Percentiles rank a stretch among this genome's conserved stretches.
phyloP scores from a whole-genome alignment of 2,888 invertebrate genomes.

The Gari tellinella region DNA sequence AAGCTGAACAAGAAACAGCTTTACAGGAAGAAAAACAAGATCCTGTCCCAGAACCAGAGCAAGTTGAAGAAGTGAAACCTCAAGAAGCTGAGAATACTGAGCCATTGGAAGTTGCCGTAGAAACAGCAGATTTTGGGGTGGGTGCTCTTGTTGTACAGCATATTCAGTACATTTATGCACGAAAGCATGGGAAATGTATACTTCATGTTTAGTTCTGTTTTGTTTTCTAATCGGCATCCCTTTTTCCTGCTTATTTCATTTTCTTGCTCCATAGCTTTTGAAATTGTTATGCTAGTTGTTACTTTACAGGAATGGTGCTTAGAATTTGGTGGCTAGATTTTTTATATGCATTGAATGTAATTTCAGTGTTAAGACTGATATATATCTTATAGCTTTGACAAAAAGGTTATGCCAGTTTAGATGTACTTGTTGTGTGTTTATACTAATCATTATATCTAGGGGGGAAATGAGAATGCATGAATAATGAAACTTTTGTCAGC shows the following conservation, averaged over 20 bases:
- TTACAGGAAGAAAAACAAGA: neutral
- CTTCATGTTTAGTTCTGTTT: slow-evolving; percentile 1
- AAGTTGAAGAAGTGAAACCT: slow-evolving; percentile 6
- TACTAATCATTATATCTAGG: too few species aligned
- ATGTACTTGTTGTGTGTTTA: too few species aligned
- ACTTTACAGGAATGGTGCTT: too few species aligned
- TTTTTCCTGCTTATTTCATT: neutral
- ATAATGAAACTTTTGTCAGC: too few species aligned
- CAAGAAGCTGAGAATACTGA: slow-evolving; percentile 12
- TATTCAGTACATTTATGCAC: slow-evolving; percentile 14
- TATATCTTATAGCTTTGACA: too few species aligned
- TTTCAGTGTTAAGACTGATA: too few species aligned
- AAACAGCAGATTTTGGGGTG: slow-evolving; percentile 44
- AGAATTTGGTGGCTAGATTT: too few species aligned
- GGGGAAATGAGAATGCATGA: too few species aligned
- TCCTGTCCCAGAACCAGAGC: slow-evolving; percentile 5
- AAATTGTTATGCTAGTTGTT: neutral
- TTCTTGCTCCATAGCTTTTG: neutral
- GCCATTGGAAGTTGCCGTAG: slow-evolving; percentile 3
- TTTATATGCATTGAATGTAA: too few species aligned
- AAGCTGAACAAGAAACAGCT: neutral
- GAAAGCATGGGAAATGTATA: slow-evolving; percentile 12
- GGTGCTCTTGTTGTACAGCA: slow-evolving; percentile 41
- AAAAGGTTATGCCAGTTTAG: too few species aligned
- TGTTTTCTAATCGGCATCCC: neutral